These are phyloP conservation scores for Eilema caniola DNA, from an alignment of 2,888 invertebrate genomes.

Conservation along the genomic window DNA sequence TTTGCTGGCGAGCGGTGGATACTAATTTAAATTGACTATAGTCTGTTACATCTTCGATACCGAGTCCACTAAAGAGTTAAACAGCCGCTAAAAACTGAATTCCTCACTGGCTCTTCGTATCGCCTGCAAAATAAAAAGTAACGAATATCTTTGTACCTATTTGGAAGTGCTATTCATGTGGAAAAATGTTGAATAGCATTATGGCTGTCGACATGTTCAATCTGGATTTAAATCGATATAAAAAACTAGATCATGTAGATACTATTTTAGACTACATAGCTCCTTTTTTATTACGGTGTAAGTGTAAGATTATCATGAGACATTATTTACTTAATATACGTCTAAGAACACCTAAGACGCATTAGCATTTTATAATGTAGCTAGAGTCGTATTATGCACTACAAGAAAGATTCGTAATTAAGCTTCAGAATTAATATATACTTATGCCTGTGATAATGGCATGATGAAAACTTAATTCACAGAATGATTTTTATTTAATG, in stretches of 20 bases:
- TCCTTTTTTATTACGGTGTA: conserved; percentile 45
- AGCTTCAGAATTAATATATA: not conserved
- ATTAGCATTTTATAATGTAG: not conserved
- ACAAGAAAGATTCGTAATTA: not conserved
- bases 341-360: conserved; percentile 14
- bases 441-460: not conserved
- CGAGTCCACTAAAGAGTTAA: conserved; percentile 66
- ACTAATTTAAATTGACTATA: conserved; percentile 74
- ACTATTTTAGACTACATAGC: conserved; percentile 42
- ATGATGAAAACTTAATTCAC: conserved; percentile 16
- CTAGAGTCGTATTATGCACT: not conserved
- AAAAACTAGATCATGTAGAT: conserved; percentile 60
- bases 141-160: conserved; percentile 63
- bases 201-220: conserved; percentile 68
- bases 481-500: conserved; percentile 55
- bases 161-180: conserved; percentile 63
- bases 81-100: conserved; percentile 74
- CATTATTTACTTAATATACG: conserved; percentile 46
- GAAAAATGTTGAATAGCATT: conserved; percentile 68
- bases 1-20: conserved; percentile 59
- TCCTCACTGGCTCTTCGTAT: conserved; percentile 63
- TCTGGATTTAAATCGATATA: conserved; percentile 63
- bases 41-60: conserved; percentile 63
- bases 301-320: conserved; percentile 44
- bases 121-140: conserved; percentile 68